phyloP scores from a whole-genome alignment of 2,888 invertebrate genomes.

The Diadegma fenestrale region DNA sequence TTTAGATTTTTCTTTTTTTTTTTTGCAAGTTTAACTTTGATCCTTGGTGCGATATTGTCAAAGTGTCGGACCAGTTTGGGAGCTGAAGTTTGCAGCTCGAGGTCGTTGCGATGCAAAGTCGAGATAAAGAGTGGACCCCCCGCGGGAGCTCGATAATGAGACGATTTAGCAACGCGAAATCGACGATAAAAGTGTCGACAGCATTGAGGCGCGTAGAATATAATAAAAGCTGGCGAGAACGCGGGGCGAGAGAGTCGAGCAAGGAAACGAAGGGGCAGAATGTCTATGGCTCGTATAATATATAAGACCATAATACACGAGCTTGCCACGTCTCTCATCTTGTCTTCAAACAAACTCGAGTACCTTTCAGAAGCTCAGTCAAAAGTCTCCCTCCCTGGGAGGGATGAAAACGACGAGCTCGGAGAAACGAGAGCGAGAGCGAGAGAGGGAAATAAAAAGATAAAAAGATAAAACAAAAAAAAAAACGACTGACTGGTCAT shows the following conservation, averaged over 20 bases:
- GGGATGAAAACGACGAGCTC: not conserved
- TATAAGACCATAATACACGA: slow-evolving; percentile 55
- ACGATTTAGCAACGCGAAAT: slow-evolving; percentile 83
- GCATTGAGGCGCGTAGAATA: slow-evolving; percentile 23
- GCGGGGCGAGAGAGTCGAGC: slow-evolving; percentile 13
- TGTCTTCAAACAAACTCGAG: slow-evolving; percentile 66
- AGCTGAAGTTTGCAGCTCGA: slow-evolving; percentile 56
- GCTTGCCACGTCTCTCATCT: slow-evolving; percentile 56
- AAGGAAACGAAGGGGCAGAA: slow-evolving; percentile 44
- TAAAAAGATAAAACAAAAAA: not conserved
- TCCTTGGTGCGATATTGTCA: slow-evolving; percentile 68
- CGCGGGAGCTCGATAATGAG: slow-evolving; percentile 82
- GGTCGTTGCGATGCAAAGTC: slow-evolving; percentile 80
- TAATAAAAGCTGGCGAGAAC: slow-evolving; percentile 51
- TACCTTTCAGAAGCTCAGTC: slow-evolving; percentile 48
- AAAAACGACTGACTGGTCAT: slow-evolving; percentile 51
- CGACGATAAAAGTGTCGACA: slow-evolving; percentile 72
- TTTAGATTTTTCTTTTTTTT: not conserved
- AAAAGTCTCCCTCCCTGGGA: slow-evolving; percentile 13
- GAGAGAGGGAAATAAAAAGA: not conserved
- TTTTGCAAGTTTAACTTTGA: not conserved
- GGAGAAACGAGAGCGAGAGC: not conserved
- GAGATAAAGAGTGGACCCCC: slow-evolving; percentile 76
- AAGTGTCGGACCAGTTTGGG: slow-evolving; percentile 75
- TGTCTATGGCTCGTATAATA: slow-evolving; percentile 56